Percentiles rank a stretch among this genome's conserved stretches.
Evolutionary conservation across 1,140 invertebrate species (phyloP).

Genomic region (Zaprionus taronus): DNA sequence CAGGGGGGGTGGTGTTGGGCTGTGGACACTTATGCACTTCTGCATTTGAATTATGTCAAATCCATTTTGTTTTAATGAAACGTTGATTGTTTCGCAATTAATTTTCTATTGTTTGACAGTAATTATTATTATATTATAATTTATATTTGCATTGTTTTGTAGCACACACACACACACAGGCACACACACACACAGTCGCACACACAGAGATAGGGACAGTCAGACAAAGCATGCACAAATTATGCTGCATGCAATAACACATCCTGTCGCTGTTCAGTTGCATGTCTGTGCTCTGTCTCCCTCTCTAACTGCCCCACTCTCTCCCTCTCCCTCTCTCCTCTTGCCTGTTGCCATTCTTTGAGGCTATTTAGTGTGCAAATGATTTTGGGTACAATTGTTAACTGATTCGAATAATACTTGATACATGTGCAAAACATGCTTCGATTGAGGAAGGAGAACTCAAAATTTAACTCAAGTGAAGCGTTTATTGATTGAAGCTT

Average conservation of each 20-base stretch:
- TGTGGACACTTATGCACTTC: conserved; percentile 71
- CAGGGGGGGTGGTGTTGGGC: neutral
- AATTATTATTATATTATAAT: conserved; percentile 83
- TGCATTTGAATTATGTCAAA: conserved; percentile 84
- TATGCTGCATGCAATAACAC: conserved; percentile 49
- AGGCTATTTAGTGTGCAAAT: conserved; percentile 16
- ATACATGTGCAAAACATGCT: conserved; percentile 21
- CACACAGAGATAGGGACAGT: neutral
- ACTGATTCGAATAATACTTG: conserved; percentile 14
- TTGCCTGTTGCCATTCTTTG: neutral
- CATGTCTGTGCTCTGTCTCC: neutral
- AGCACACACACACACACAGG: conserved; percentile 36
- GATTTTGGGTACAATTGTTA: conserved; percentile 19
- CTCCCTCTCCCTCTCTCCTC: neutral
- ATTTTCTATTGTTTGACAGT: conserved; percentile 83
- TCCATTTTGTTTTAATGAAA: conserved; percentile 84
- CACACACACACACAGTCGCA: conserved; percentile 15
- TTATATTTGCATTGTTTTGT: conserved; percentile 71
- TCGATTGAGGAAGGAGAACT: neutral
- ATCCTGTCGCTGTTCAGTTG: conserved; percentile 28
- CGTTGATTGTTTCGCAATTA: conserved; percentile 83
- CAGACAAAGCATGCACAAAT: conserved; percentile 23
- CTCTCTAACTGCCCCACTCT: neutral
- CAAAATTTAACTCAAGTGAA: neutral
- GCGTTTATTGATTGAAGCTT: neutral